Evolutionary conservation across 2,797 vertebrate species (phyloP), one percentile per base, ranked within the genome.

Genomic region (Leuciscus waleckii): DNA sequence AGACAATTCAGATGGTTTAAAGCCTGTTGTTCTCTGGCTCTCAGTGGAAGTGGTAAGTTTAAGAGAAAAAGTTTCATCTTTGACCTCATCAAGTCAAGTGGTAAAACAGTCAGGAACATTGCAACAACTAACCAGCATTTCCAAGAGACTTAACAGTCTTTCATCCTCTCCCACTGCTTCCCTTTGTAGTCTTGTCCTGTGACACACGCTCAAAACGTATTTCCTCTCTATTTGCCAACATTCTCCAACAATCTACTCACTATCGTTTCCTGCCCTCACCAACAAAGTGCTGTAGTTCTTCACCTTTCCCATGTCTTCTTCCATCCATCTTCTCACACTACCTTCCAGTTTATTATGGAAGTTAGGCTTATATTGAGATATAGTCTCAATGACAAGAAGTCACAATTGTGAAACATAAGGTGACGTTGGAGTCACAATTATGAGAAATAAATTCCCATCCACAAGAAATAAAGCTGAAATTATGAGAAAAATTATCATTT

Each of bases 91-190:
- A 81, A 35, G 87, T 81, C 89, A 84, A 94, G 90, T 41, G 79
- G 91, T 91, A 94, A 93, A 94, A 87, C 93, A 93, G 91, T 92
- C 92, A 90, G 89, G 79, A 88, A 83, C 90, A 91, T 91, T 85
- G 58, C 67, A 73, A 79, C 88, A 89, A 85, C 90, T 91, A 86
- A 65, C 83, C 85, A 89, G 63, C 49, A 1, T 86, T 89, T 90
- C 86, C 90, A 23, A 7, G 89, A 88, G 89, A 85, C 68, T 65
- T 65, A 3, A 65, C 56, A 73, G 71, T 26, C 70, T 65, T 51
- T 85, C 39, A 76, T 61, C 71, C 23, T 65, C 76, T 73, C 69
- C 71, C 70, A 77, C 9, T 79, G 67, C 49, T 71, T 65, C 41
- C 39, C 21, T 41, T 29, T 26, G 58, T 32, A 39, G 35, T 56